phyloP scores from a whole-genome alignment of 2,888 invertebrate species.

The Noctua janthe region DNA sequence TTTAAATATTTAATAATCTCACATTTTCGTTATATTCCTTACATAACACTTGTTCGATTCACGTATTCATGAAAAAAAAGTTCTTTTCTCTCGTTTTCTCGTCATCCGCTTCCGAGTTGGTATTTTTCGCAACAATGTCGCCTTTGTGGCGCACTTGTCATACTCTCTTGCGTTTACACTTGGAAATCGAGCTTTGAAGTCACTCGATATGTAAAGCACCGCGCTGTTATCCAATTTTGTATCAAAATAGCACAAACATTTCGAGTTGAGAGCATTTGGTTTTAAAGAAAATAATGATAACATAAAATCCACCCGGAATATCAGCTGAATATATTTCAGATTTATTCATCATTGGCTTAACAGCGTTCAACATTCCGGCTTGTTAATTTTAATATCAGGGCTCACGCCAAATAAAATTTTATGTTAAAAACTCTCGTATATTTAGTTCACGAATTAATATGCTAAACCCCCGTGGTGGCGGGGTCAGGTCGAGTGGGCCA shows the following conservation, averaged over 20 bases:
- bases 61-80: neutral
- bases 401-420: conserved; percentile 44
- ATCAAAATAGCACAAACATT: conserved; percentile 61
- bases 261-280: conserved; percentile 32
- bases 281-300: conserved; percentile 45
- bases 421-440: conserved; percentile 48
- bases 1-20: conserved; percentile 8
- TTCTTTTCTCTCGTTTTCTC: conserved; percentile 16
- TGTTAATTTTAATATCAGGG: conserved; percentile 50
- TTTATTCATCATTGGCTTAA: conserved; percentile 42
- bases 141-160: conserved; percentile 59
- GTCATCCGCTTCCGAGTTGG: conserved; percentile 18
- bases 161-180: conserved; percentile 44
- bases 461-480: conserved; percentile 63
- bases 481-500: conserved; percentile 72
- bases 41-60: conserved; percentile 22
- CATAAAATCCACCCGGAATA: conserved; percentile 13
- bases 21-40: conserved; percentile 6
- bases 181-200: conserved; percentile 65
- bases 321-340: conserved; percentile 39
- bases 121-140: conserved; percentile 51
- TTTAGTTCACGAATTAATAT: conserved; percentile 63
- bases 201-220: conserved; percentile 72
- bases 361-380: conserved; percentile 43
- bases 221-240: conserved; percentile 69